These are phyloP conservation scores for Indicator indicator DNA, from an alignment of 2,113 vertebrate species.

Conservation along the genomic window DNA sequence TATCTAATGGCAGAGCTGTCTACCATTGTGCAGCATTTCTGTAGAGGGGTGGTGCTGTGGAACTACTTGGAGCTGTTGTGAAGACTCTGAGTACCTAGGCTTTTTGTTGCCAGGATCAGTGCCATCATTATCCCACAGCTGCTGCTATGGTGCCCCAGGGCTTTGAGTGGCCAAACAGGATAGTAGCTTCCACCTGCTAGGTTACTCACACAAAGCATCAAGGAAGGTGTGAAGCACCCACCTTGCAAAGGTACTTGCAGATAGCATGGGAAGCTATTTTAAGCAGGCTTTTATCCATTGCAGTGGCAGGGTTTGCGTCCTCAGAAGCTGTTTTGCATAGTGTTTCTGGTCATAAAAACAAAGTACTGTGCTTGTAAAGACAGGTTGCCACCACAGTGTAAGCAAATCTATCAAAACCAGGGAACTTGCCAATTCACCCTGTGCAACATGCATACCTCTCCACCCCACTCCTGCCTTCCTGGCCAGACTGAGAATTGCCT, in stretches of 20 bases:
- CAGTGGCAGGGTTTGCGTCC: not conserved
- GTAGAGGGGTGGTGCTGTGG: not conserved
- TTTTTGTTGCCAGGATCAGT: not conserved
- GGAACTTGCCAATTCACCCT: not conserved
- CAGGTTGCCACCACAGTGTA: not conserved
- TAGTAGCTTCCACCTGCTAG: not conserved
- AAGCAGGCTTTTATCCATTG: not conserved
- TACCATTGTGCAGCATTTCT: not conserved
- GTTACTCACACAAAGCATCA: not conserved
- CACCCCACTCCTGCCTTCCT: not conserved
- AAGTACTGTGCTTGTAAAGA: not conserved
- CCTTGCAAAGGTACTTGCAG: not conserved
- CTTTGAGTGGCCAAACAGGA: not conserved
- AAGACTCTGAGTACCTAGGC: not conserved
- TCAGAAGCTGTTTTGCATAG: not conserved
- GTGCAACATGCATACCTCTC: rapidly evolving
- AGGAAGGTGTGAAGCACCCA: not conserved
- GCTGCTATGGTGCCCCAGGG: not conserved
- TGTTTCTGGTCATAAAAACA: not conserved
- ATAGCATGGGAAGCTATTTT: not conserved
- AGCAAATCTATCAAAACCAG: not conserved
- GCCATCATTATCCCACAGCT: not conserved
- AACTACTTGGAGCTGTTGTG: too few relatives aligned
- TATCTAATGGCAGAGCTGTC: not conserved
- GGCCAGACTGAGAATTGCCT: not conserved